Conservation (phyloP, 2,797 vertebrate genomes). For the Podarcis siculus region DNA sequence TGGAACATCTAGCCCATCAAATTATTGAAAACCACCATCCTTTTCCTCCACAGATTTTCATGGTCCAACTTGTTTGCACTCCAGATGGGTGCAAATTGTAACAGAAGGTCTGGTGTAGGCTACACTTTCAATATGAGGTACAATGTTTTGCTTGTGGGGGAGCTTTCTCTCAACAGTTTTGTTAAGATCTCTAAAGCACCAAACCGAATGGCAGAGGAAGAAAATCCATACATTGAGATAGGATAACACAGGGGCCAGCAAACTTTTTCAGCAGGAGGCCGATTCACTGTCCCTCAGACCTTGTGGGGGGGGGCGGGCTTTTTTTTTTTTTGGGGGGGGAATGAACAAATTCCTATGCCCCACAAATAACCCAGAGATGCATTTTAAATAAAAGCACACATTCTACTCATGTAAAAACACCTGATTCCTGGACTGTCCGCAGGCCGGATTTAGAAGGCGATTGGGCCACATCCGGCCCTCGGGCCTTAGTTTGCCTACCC, state of each 20-base stretch:
- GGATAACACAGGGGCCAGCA: not conserved
- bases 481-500: too few relatives aligned
- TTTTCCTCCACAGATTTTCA: not conserved
- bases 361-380: too few relatives aligned
- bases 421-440: rapidly evolving
- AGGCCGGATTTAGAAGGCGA: too few relatives aligned
- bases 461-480: too few relatives aligned
- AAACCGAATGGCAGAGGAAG: not conserved
- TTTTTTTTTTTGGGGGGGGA: too few relatives aligned
- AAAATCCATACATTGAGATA: not conserved
- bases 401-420: too few relatives aligned
- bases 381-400: too few relatives aligned
- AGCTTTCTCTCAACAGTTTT: not conserved
- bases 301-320: too few relatives aligned
- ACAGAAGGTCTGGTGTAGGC: not conserved
- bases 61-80: not conserved
- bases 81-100: not conserved
- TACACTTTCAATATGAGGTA: not conserved
- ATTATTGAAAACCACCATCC: not conserved
- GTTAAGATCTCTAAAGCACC: not conserved
- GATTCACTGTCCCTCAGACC: too few relatives aligned
- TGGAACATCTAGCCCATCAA: too few relatives aligned
- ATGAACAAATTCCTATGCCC: too few relatives aligned
- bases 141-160: not conserved
- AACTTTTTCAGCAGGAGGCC: too few relatives aligned